Evolutionary conservation across 2,888 invertebrate genomes (phyloP), one percentile per base, ranked within the genome.

Genomic region (Andrena camellia): DNA sequence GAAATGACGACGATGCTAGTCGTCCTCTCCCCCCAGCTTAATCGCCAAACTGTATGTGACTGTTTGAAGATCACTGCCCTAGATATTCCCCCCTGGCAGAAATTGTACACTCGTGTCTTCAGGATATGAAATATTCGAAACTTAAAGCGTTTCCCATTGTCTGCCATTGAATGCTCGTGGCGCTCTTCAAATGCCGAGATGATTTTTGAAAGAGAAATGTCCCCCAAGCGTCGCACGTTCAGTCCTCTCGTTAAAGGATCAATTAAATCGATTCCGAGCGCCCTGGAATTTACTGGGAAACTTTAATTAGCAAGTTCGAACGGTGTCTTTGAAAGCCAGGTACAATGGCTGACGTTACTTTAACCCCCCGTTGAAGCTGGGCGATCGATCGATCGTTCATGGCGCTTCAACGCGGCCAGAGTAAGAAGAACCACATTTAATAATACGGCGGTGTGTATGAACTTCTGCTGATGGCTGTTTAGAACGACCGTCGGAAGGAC

Each of bases 401-500:
- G 29, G 17, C 23, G 71, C 17, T 60, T 6, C 6, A 29, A 42
- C 35, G 54, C 35, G 54, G 17, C 23, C 20, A 13, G 57, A 60
- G 67, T 29, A 35, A n/a, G 10, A 13, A 13, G 35, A 59, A 62
- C 33, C 48, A n/a, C 73, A 35, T 79, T 79, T 75, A 67, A 70
- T 70, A 82, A 78, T 59, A 50, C 20, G 13, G 23, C 8, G 29
- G 33, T 50, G 69, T 52, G 59, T 62, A 76, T 76, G 72, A 83
- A 76, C 54, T 68, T 75, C 68, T 7, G 23, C 35, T 52, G 75
- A 75, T 60, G 67, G 72, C 50, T 78, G 64, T 54, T 71, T 52
- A 26, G 63, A 63, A 63, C 67, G 67, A 67, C 33, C 42, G 71
- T 57, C 64, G 63, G 35, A 74, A 79, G 76, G 68, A 71, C 76